Percentiles rank a stretch among this genome's conserved stretches.
Conservation (phyloP, 2,888 invertebrate genomes). For the Diadegma fenestrale region DNA sequence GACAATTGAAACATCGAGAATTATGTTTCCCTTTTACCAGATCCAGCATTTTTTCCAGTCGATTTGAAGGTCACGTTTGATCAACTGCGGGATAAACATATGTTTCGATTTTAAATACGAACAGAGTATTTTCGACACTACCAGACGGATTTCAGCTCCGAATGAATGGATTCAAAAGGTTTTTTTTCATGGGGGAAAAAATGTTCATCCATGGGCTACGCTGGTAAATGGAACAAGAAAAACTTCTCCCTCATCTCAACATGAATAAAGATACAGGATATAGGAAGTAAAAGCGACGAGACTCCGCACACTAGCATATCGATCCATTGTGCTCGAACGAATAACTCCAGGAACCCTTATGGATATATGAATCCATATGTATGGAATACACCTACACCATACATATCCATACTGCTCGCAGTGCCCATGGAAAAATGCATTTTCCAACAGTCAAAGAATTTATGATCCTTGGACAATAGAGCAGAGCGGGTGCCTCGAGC, state of each 20-base stretch:
- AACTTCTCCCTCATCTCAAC: slow-evolving; percentile 35
- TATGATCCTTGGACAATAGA: slow-evolving; percentile 80
- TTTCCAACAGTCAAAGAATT: slow-evolving; percentile 81
- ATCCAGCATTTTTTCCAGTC: neutral
- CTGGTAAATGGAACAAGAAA: slow-evolving; percentile 25
- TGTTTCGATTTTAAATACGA: neutral
- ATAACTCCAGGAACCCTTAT: slow-evolving; percentile 16
- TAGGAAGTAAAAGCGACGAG: slow-evolving; percentile 65
- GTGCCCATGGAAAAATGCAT: slow-evolving; percentile 80
- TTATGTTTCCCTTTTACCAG: neutral
- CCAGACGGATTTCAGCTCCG: neutral
- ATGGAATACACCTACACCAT: slow-evolving; percentile 1
- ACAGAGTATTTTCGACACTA: neutral
- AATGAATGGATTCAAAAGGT: neutral
- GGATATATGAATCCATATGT: slow-evolving; percentile 49
- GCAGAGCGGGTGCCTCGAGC: slow-evolving; percentile 70
- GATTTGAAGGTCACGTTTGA: neutral
- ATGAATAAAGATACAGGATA: slow-evolving; percentile 49
- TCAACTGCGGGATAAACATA: neutral
- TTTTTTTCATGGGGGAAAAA: neutral
- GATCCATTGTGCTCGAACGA: slow-evolving; percentile 52
- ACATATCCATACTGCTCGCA: slow-evolving; percentile 56
- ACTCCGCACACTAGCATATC: slow-evolving; percentile 29
- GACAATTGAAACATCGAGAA: neutral
- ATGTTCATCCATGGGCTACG: neutral